These are phyloP conservation scores for Rhabdomys pumilio DNA, from an alignment of 2,797 vertebrate species.

Conservation along the genomic window DNA sequence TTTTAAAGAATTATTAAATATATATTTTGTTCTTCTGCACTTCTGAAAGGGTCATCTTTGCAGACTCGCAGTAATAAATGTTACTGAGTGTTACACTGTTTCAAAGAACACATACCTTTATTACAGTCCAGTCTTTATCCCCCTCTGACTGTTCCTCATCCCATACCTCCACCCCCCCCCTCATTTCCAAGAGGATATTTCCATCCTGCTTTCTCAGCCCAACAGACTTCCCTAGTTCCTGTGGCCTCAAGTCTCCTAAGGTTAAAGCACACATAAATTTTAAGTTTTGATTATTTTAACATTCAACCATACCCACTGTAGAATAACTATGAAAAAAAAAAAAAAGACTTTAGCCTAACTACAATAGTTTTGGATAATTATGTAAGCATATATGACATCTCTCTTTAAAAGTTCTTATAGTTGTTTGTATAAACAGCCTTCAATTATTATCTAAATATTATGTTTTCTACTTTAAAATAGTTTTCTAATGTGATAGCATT, in stretches of 20 bases:
- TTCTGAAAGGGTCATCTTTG: neutral
- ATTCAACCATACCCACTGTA: neutral
- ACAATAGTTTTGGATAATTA: neutral
- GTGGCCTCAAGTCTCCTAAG: too few relatives aligned
- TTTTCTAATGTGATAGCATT: neutral
- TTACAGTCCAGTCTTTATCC: too few relatives aligned
- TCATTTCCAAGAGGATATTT: too few relatives aligned
- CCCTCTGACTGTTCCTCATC: too few relatives aligned
- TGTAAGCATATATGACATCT: neutral
- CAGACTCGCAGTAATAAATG: slow-evolving; percentile 6
- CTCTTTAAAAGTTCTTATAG: neutral
- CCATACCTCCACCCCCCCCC: too few relatives aligned
- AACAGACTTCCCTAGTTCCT: too few relatives aligned
- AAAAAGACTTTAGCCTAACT: neutral
- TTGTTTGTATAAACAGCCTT: neutral
- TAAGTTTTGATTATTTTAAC: slow-evolving; percentile 19
- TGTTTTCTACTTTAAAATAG: slow-evolving; percentile 2
- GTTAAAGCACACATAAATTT: neutral
- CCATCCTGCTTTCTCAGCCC: too few relatives aligned
- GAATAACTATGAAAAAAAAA: neutral
- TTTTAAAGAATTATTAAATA: slow-evolving; percentile 53
- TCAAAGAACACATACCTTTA: neutral
- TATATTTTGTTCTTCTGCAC: neutral
- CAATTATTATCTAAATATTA: neutral
- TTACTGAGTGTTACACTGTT: neutral